phyloP scores from a whole-genome alignment of 2,797 vertebrate genomes.

The Tenualosa thibaudeaui region DNA sequence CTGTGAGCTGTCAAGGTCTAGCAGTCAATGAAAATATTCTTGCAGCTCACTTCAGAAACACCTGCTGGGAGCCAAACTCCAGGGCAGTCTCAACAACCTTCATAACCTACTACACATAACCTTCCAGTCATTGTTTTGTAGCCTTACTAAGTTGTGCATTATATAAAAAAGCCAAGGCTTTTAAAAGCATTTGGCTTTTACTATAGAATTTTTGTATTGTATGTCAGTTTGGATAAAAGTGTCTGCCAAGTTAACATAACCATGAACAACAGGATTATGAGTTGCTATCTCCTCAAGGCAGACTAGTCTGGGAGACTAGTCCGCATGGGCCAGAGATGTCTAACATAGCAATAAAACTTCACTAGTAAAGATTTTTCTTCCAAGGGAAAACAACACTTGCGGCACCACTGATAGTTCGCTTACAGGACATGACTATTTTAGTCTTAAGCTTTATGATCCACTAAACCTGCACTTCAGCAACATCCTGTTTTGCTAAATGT shows the following conservation, averaged over 20 bases:
- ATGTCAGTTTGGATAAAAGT: no score
- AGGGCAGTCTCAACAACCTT: not conserved
- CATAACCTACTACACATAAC: not conserved
- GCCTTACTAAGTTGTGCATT: no score
- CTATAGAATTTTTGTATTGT: no score
- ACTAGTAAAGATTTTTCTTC: not conserved
- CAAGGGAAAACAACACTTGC: not conserved
- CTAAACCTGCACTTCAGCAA: not conserved
- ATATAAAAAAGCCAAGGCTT: no score
- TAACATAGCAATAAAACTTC: not conserved
- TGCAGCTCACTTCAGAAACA: not conserved
- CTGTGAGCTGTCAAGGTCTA: not conserved
- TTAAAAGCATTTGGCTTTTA: no score
- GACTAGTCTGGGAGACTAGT: not conserved
- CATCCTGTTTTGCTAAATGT: constrained; percentile 11
- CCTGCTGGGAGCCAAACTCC: not conserved
- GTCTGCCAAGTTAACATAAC: no score
- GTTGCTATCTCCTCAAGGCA: not conserved
- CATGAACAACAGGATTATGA: not conserved
- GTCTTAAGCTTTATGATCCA: not conserved
- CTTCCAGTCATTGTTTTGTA: no score
- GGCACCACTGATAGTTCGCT: constrained; percentile 34
- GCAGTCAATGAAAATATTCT: not conserved
- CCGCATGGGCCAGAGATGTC: no score
- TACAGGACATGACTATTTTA: constrained; percentile 31